phyloP scores from a whole-genome alignment of 2,113 vertebrate species.

The Promerops cafer region DNA sequence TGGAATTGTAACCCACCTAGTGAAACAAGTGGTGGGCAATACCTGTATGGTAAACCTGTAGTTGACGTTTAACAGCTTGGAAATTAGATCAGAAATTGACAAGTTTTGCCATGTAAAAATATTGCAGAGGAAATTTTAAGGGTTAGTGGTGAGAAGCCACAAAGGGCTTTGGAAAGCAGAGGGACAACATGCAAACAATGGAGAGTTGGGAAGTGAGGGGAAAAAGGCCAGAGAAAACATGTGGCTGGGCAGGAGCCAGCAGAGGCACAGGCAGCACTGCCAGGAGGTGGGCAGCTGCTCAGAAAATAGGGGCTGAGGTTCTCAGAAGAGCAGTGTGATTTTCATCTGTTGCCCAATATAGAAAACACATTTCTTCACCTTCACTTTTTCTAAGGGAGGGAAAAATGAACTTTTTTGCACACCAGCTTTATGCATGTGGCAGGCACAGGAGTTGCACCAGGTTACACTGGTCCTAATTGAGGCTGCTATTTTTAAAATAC shows the following conservation, averaged over 20 bases:
- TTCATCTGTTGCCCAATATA: background rate
- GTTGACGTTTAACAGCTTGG: background rate
- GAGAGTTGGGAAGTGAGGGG: background rate
- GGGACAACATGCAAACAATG: background rate
- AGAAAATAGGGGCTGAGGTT: background rate
- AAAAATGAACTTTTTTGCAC: background rate
- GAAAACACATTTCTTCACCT: background rate
- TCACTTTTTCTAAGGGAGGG: background rate
- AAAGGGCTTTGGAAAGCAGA: background rate
- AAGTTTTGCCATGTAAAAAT: background rate
- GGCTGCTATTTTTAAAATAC: background rate
- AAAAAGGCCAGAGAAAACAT: background rate
- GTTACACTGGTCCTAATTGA: background rate
- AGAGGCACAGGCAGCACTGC: background rate
- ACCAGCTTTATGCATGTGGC: accelerated
- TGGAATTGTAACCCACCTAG: background rate
- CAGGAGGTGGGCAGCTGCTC: background rate
- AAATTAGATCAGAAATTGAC: background rate
- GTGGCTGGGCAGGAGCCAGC: background rate
- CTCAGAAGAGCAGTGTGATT: background rate
- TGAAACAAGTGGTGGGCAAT: background rate
- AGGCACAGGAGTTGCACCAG: background rate
- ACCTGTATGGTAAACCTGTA: background rate
- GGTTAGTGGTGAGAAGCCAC: background rate
- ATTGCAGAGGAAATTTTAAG: background rate